phyloP scores from a whole-genome alignment of 2,888 invertebrate species.

The Fragum fragum region DNA sequence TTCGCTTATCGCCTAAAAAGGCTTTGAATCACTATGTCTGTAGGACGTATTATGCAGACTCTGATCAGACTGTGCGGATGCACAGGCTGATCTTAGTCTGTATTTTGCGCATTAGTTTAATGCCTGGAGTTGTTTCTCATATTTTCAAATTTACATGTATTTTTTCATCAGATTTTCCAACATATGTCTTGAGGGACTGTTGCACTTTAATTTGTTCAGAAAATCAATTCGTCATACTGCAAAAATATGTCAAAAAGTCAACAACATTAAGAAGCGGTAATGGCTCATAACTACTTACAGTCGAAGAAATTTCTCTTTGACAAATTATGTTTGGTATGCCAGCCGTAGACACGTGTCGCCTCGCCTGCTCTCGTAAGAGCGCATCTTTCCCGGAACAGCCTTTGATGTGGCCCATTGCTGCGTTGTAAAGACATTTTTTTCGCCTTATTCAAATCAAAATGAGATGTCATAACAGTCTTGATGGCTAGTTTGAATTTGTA shows the following conservation, averaged over 20 bases:
- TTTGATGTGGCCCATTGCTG: constrained; percentile 37
- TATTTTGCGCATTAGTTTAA: too few species aligned
- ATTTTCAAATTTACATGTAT: too few species aligned
- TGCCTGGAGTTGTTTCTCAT: too few species aligned
- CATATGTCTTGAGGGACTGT: too few species aligned
- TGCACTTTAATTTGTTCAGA: too few species aligned
- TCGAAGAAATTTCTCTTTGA: constrained; percentile 31
- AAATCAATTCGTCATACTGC: not conserved
- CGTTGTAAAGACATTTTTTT: constrained; percentile 33
- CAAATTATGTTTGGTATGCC: constrained; percentile 34
- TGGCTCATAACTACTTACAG: constrained; percentile 10
- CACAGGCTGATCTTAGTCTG: too few species aligned
- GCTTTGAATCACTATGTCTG: too few species aligned
- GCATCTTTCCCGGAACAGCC: constrained; percentile 35
- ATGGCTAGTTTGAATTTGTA: not conserved
- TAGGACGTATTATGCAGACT: too few species aligned
- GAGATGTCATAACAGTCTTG: constrained; percentile 19
- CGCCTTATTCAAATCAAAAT: constrained; percentile 37
- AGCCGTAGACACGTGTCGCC: constrained; percentile 14
- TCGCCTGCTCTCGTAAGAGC: not conserved
- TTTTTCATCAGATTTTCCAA: too few species aligned
- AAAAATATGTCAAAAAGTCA: constrained; percentile 28
- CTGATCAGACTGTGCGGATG: too few species aligned
- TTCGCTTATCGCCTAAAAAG: too few species aligned
- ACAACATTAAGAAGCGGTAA: not conserved